Percentiles rank a stretch among this genome's conserved stretches.
phyloP scores from a whole-genome alignment of 2,797 vertebrate species.

The Sorex maritimensis region DNA sequence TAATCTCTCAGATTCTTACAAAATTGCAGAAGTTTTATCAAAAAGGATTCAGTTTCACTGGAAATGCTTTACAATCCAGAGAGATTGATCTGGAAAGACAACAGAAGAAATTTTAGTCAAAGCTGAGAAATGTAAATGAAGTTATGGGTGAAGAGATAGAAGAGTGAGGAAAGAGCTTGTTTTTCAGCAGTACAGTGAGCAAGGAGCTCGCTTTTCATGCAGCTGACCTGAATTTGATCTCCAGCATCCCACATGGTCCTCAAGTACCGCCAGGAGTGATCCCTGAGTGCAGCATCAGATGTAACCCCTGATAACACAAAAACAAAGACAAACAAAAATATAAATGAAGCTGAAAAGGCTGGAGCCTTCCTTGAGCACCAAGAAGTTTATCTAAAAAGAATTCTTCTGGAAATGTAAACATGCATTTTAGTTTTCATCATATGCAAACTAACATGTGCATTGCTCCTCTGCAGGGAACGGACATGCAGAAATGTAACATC shows the following conservation, averaged over 20 bases:
- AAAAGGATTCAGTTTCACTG: constrained; percentile 64
- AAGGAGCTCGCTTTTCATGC: too few species aligned
- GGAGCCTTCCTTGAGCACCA: constrained; percentile 18
- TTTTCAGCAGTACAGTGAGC: too few species aligned
- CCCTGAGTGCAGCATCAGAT: too few species aligned
- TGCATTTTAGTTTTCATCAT: constrained; percentile 4
- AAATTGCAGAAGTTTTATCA: constrained; percentile 67
- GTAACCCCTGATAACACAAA: neutral
- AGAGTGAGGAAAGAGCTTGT: too few species aligned
- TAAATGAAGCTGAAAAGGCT: constrained; percentile 43
- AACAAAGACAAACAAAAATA: constrained; percentile 26
- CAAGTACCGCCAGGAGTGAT: too few species aligned
- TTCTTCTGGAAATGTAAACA: constrained; percentile 38
- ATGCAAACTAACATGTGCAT: neutral
- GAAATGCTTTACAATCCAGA: constrained; percentile 57
- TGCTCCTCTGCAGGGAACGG: neutral
- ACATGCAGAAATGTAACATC: accelerated
- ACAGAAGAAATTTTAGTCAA: constrained; percentile 74
- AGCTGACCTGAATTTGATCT: too few species aligned
- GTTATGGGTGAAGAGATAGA: neutral
- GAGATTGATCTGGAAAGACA: constrained; percentile 67
- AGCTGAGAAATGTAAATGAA: constrained; percentile 58
- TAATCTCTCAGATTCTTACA: constrained; percentile 19
- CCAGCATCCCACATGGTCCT: too few species aligned
- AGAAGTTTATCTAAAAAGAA: constrained; percentile 10